A percentile compares a stretch with the other conserved stretches of the same genome.
Evolutionary conservation across 2,113 vertebrate genomes (phyloP).

Genomic region (Otis tarda): DNA sequence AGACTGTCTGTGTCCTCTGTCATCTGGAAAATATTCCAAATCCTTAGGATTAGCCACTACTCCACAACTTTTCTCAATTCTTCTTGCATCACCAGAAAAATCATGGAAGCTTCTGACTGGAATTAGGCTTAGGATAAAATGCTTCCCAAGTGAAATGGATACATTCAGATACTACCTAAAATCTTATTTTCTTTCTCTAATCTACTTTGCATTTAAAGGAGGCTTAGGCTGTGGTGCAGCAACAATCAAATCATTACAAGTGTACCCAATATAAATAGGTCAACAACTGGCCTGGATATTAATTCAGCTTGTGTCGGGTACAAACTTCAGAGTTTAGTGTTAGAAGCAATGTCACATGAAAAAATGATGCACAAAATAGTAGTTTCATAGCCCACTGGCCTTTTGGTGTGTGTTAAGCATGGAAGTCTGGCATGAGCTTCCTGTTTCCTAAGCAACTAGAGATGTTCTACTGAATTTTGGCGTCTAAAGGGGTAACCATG

Average conservation of each 20-base stretch:
- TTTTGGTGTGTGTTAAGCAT: neutral
- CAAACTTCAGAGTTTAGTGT: neutral
- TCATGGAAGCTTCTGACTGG: neutral
- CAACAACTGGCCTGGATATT: neutral
- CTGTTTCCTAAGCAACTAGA: neutral
- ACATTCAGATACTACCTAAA: neutral
- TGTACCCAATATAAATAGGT: neutral
- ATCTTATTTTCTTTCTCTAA: neutral
- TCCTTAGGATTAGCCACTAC: neutral
- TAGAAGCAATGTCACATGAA: neutral
- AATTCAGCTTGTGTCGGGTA: no score
- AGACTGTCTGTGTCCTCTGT: neutral
- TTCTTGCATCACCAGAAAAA: neutral
- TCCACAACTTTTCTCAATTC: neutral
- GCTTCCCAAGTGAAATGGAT: neutral
- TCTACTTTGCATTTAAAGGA: neutral
- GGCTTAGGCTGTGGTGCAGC: neutral
- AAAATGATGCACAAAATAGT: neutral
- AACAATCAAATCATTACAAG: neutral
- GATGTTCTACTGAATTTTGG: neutral
- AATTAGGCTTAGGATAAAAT: neutral
- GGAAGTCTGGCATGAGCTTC: neutral
- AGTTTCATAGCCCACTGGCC: neutral
- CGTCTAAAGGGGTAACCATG: neutral
- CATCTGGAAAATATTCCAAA: neutral